Evolutionary conservation across 1,140 invertebrate species (phyloP).

Genomic region (Euglossa dilemma): DNA sequence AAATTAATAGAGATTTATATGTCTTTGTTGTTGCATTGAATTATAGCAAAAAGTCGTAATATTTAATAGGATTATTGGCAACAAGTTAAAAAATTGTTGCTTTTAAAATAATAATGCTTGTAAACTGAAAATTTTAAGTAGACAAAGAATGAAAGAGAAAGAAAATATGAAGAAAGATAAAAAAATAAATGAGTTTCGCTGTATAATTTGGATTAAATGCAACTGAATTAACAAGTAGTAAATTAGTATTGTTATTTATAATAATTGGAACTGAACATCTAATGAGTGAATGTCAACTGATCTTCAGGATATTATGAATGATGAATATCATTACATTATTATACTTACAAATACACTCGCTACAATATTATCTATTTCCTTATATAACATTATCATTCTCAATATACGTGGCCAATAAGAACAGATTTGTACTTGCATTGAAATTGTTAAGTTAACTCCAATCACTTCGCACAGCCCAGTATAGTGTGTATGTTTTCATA

Average conservation of each 20-base stretch:
- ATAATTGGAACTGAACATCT: constrained; percentile 60
- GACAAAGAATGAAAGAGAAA: background rate
- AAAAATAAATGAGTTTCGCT: background rate
- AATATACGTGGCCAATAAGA: constrained; percentile 83
- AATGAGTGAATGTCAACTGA: constrained; percentile 66
- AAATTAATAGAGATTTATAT: background rate
- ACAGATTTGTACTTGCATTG: constrained; percentile 83
- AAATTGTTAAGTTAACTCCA: constrained; percentile 83
- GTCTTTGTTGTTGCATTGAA: too few relatives aligned
- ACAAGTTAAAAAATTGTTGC: background rate
- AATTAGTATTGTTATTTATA: constrained; percentile 54
- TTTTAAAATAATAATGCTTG: background rate
- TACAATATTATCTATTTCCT: constrained; percentile 80
- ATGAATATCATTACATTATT: constrained; percentile 74
- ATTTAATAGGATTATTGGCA: background rate
- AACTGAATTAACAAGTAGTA: constrained; percentile 73
- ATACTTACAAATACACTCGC: constrained; percentile 80
- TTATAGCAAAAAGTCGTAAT: background rate
- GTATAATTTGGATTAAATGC: constrained; percentile 31
- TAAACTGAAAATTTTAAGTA: background rate
- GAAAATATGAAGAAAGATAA: background rate
- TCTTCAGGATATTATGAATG: constrained; percentile 57
- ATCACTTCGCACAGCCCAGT: constrained; percentile 83
- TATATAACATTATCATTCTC: constrained; percentile 81
- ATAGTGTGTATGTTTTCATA: constrained; percentile 81